Percentiles rank a stretch among this genome's conserved stretches.
phyloP scores from a whole-genome alignment of 92 coral and sea anemone genomes.

The Pocillopora grandis region DNA sequence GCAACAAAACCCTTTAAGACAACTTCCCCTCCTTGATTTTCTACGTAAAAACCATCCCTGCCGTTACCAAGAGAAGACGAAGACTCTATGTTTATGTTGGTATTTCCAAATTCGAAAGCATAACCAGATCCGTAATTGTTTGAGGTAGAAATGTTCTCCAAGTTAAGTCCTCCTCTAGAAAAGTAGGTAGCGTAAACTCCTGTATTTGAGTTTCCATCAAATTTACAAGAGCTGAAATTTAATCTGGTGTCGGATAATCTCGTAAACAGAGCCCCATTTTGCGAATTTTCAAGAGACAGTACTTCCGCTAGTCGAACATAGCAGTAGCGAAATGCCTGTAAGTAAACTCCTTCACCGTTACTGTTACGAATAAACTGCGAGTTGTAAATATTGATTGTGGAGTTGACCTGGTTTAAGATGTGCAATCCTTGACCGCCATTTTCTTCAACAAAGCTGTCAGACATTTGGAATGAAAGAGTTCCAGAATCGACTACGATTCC shows the following conservation, averaged over 20 bases:
- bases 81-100: neutral
- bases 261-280: slow-evolving; percentile 7
- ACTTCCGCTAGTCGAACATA: neutral
- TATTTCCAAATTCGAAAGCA: neutral
- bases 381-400: slow-evolving; percentile 2
- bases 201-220: slow-evolving; percentile 4
- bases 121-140: neutral
- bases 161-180: neutral
- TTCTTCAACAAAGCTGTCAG: neutral
- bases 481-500: slow-evolving; percentile 14
- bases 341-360: neutral
- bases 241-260: neutral
- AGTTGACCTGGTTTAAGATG: slow-evolving; percentile 15
- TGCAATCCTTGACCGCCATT: slow-evolving; percentile 2
- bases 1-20: neutral
- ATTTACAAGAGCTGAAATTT: neutral
- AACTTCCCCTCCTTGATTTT: slow-evolving; percentile 4
- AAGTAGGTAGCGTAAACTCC: slow-evolving; percentile 1
- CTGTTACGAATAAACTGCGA: neutral
- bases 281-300: neutral
- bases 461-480: neutral
- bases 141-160: slow-evolving; percentile 5
- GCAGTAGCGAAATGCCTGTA: neutral
- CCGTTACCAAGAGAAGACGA: slow-evolving; percentile 15
- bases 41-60: neutral